Base-by-base conservation (phyloP, 2,797 vertebrate species). In the Avahi laniger region DNA sequence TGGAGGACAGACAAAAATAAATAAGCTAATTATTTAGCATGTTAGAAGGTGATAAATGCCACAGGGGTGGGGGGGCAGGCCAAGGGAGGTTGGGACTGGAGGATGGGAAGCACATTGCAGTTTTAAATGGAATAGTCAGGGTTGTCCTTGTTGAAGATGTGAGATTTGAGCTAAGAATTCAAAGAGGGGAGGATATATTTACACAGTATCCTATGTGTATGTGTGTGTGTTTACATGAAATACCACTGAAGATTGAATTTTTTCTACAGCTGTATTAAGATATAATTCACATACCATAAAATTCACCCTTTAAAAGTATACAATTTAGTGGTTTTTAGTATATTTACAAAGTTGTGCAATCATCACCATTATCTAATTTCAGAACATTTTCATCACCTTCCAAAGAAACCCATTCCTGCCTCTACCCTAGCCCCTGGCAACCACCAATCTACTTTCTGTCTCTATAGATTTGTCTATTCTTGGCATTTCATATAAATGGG, bases 1-100 rank as follows among this genome's bases (percentile, higher is more conserved):
- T 78, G 87, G 85, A 89, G n/a, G 80, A 94, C 54, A 97, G 90
- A 87, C 72, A 85, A 86, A 96, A 96, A 92, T 87, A 96, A 94
- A 80, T 73, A 86, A 91, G 67, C 70, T 75, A 89, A 95, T 87
- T 81, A 84, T 91, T 93, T 88, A 92, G 59, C 81, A 92, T 78
- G 52, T 91, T 90, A 87, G 83, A 91, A 59, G 83, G 30, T n/a
- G 17, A 48, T 91, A 70, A 93, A 41, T 85, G 85, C 28, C 33
- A 69, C 7, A 7, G 7, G 35, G n/a, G 8, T 59, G 46, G 28
- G 24, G 18, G 20, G 46, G 35, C 89, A 88, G n/a, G 73, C 22
- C 57, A 89, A 92, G n/a, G 84, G 59, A 72, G 70, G 12, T 3
- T 84, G 43, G 67, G 81, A 57, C 65, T 76, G 7, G 17, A 46